phyloP scores from a whole-genome alignment of 2,888 invertebrate species.

The Tuta absoluta region DNA sequence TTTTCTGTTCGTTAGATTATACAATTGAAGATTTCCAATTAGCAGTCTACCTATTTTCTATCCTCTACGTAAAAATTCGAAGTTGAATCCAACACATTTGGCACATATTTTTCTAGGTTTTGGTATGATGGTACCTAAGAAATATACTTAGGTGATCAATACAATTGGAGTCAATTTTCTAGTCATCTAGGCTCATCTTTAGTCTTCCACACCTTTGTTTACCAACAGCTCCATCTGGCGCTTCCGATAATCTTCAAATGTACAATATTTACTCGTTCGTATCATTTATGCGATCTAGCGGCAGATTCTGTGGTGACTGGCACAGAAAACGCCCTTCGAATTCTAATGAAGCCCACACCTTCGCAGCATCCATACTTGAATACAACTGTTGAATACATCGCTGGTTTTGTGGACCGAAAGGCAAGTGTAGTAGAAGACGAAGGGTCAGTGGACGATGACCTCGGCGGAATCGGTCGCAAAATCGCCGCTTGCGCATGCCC shows the following conservation, averaged over 20 bases:
- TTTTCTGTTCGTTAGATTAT: too few relatives aligned
- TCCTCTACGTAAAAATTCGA: too few relatives aligned
- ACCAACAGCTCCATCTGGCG: neutral
- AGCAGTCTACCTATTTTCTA: too few relatives aligned
- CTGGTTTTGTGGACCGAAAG: neutral
- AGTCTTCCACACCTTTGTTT: neutral
- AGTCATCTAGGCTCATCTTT: too few relatives aligned
- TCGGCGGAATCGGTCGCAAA: neutral
- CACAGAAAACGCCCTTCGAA: constrained; percentile 16
- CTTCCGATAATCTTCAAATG: neutral
- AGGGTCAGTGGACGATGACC: neutral
- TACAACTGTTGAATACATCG: constrained; percentile 4
- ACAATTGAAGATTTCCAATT: too few relatives aligned
- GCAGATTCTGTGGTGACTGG: constrained; percentile 8
- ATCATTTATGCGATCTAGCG: constrained; percentile 17
- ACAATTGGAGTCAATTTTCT: too few relatives aligned
- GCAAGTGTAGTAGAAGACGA: neutral
- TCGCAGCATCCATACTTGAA: neutral
- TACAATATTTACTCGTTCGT: neutral
- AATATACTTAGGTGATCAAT: too few relatives aligned
- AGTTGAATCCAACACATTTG: too few relatives aligned
- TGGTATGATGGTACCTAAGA: too few relatives aligned
- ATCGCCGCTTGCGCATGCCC: neutral
- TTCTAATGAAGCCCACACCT: neutral
- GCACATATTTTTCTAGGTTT: too few relatives aligned